Evolutionary conservation across 2,797 vertebrate genomes (phyloP), one percentile per base, ranked within the genome.

Genomic region (Alectoris magna): DNA sequence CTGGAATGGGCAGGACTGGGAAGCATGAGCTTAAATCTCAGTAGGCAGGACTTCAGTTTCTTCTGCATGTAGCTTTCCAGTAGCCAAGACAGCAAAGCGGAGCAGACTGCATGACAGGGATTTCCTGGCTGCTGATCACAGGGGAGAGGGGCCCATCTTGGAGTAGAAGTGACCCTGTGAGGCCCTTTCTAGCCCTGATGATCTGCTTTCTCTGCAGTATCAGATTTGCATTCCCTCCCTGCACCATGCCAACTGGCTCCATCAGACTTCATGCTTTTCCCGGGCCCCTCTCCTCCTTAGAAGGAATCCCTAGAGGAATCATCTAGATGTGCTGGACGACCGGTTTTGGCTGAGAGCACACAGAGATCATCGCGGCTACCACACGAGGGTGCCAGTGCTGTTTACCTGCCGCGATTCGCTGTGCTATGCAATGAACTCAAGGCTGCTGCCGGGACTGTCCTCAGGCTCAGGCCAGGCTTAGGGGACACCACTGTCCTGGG

Each of bases 311-410:
- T 4, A 11, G 41, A n/a, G 43, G 41, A n/a, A 34, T 27, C 39
- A 31, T 43, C 36, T 60, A 6, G 11, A 34, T 15, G 9, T 2
- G 1, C 41, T 1, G 8, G 4, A 15, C 26, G 0, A 0, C 10
- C 2, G 4, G 6, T 31, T 62, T 77, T 19, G 63, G 23, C 76
- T 68, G 63, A 4, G 24, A 67, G 67, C 67, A 41, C 66, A 17
- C 12, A 1, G 16, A 9, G 38, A n/a, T 69, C 24, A n/a, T 69
- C 24, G 23, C 48, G 4, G 44, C n/a, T 13, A 48, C 96, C 96
- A 95, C 96, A 91, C 2, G 95, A 93, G 92, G 96, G 96, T 91
- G 94, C 96, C 95, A 84, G 91, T 71, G 96, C 84, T 44, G 88
- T 94, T 95, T 80, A 55, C 76, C 78, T 58, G 44, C 88, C 38